Evolutionary conservation across 2,797 vertebrate species (phyloP).

Genomic region (Limosa lapponica): DNA sequence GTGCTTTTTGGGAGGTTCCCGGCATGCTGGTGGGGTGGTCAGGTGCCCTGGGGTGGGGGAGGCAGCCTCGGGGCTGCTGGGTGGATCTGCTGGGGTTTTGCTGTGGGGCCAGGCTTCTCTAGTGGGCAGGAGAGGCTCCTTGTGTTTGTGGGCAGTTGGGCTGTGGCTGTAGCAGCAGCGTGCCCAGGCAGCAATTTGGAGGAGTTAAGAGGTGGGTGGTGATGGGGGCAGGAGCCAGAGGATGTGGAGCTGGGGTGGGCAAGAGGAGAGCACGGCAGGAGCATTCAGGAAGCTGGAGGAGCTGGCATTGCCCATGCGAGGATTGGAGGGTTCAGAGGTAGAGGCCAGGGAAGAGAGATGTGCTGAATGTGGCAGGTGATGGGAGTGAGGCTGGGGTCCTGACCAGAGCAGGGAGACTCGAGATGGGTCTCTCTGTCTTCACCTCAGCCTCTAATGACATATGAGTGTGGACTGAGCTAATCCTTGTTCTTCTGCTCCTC

Average conservation of each 20-base stretch:
- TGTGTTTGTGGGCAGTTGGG: fast-evolving
- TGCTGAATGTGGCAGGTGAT: not conserved
- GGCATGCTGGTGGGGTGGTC: not conserved
- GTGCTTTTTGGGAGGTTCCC: no score
- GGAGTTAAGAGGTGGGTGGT: not conserved
- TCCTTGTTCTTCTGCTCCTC: not conserved
- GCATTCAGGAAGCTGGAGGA: not conserved
- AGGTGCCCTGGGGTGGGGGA: not conserved
- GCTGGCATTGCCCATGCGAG: not conserved
- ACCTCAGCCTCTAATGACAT: fast-evolving
- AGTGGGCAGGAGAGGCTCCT: fast-evolving
- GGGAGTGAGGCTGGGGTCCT: not conserved
- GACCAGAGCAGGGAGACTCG: fast-evolving
- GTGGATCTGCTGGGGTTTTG: not conserved
- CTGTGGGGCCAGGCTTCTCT: not conserved
- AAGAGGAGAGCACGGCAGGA: not conserved
- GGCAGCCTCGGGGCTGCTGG: not conserved
- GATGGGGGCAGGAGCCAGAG: not conserved
- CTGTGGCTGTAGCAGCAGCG: not conserved
- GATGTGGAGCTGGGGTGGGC: not conserved
- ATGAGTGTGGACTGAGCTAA: no score
- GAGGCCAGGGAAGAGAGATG: not conserved
- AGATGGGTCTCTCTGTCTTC: not conserved
- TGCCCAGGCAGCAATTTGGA: not conserved
- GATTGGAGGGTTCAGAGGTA: not conserved